These are phyloP conservation scores for Leptinotarsa texana DNA, from an alignment of 1,140 invertebrate genomes.

Conservation along the genomic window DNA sequence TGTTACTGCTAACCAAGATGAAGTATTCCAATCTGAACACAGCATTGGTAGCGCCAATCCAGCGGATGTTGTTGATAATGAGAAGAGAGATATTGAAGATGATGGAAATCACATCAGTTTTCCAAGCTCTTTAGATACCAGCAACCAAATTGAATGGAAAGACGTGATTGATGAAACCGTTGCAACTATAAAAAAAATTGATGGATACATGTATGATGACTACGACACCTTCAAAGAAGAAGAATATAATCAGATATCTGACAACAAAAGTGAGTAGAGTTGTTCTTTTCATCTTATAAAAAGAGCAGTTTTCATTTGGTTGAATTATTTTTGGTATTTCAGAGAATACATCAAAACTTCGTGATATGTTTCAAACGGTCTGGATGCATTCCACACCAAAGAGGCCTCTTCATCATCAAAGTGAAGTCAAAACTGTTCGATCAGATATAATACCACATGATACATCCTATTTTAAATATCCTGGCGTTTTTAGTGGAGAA, in stretches of 20 bases:
- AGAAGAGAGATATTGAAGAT: too few relatives aligned
- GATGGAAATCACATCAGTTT: not conserved
- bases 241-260: conserved; percentile 36
- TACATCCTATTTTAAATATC: conserved; percentile 4
- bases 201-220: conserved; percentile 42
- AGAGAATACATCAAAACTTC: not conserved
- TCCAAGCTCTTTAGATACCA: conserved; percentile 12
- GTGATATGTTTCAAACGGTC: conserved; percentile 11
- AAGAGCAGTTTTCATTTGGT: too few relatives aligned
- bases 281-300: too few relatives aligned
- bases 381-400: conserved; percentile 11
- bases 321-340: not conserved
- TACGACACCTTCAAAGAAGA: conserved; percentile 38
- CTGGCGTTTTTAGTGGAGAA: not conserved
- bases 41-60: not conserved
- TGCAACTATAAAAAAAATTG: conserved; percentile 30
- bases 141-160: conserved; percentile 26
- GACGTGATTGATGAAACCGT: conserved; percentile 30
- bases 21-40: not conserved
- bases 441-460: not conserved
- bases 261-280: conserved; percentile 15
- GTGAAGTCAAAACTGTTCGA: not conserved
- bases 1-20: not conserved
- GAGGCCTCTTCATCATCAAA: not conserved
- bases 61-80: too few relatives aligned